Conservation (phyloP, 92 coral and sea anemone genomes). For the Porites evermanni region DNA sequence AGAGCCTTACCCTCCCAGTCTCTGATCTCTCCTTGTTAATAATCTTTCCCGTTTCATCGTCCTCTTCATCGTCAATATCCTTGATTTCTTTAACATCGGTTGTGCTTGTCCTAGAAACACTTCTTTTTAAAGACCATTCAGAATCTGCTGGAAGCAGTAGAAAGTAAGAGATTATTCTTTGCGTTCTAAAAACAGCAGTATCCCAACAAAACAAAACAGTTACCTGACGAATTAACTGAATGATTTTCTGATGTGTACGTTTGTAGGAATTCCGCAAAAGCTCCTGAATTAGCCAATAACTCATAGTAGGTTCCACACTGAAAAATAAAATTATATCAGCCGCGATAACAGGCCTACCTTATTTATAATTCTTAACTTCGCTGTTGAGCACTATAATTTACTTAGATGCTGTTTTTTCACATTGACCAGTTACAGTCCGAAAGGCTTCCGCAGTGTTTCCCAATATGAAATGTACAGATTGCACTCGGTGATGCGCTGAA, state of each 20-base stretch:
- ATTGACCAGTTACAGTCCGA: no score
- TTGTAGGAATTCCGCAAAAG: constrained; percentile 89
- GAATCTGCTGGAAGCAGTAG: no score
- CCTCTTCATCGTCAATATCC: background rate
- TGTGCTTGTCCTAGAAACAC: background rate
- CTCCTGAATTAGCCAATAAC: constrained; percentile 75
- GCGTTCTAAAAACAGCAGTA: no score
- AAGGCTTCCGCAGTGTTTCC: no score
- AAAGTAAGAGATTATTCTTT: no score
- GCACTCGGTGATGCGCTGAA: no score
- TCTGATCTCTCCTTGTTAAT: constrained; percentile 80
- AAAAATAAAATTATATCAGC: background rate
- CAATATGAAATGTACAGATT: no score
- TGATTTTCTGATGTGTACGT: constrained; percentile 73
- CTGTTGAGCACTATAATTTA: no score
- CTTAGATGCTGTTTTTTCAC: no score
- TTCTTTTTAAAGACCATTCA: background rate
- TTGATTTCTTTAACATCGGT: background rate
- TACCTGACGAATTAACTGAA: constrained; percentile 26
- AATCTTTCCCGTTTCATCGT: constrained; percentile 57
- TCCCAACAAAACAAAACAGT: no score
- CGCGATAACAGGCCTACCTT: background rate
- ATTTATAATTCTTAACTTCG: no score
- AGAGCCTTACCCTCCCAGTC: constrained; percentile 73
- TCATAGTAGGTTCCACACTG: constrained; percentile 89